Base-by-base conservation (phyloP, 2,113 vertebrate species). In the Phylloscopus trochiloides region DNA sequence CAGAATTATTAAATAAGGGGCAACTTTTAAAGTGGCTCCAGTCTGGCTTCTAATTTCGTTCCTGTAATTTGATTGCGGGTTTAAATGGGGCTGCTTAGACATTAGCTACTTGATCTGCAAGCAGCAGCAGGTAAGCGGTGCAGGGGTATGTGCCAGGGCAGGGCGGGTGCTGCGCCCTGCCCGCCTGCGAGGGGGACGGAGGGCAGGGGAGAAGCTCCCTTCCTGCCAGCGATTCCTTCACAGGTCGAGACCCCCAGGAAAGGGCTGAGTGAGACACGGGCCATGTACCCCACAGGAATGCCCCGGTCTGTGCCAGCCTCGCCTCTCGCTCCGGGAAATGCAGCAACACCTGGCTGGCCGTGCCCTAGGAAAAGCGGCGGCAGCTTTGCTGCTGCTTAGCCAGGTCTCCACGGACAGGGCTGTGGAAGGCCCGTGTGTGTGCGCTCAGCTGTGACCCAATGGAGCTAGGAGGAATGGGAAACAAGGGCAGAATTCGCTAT, bases 31-130 rank as follows among this genome's bases (percentile, higher is more conserved):
- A 96, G 91, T 84, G 95, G 94, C 95, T 95, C 95, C 95, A 97
- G 94, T 96, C 95, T 97, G 95, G 91, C 93, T 96, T 97, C 94
- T 95, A 94, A 97, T 97, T 96, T 84, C 71, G 86, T 78, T 91
- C 65, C 72, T 47, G 20, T 96, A 91, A 96, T 97, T 96, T 75
- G 73, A 95, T 97, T 95, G 91, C 14, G 94, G 83, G n/a, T 96
- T 95, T 94, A 94, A 94, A 95, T 91, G 94, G 86, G 58, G 13
- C 83, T 86, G 86, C 86, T 84, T 26, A 78, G 83, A 86, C 83
- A 86, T 92, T 22, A 91, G 88, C 84, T 94, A 34, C 88, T 92
- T 24, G 68, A 75, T 86, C 86, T 42, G 72, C 51, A 20, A 63
- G 75, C 86, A 80, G 78, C 78, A 82, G 91, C 91, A 96, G 94